phyloP scores from a whole-genome alignment of 2,888 invertebrate species.

The Synanthedon myopaeformis region DNA sequence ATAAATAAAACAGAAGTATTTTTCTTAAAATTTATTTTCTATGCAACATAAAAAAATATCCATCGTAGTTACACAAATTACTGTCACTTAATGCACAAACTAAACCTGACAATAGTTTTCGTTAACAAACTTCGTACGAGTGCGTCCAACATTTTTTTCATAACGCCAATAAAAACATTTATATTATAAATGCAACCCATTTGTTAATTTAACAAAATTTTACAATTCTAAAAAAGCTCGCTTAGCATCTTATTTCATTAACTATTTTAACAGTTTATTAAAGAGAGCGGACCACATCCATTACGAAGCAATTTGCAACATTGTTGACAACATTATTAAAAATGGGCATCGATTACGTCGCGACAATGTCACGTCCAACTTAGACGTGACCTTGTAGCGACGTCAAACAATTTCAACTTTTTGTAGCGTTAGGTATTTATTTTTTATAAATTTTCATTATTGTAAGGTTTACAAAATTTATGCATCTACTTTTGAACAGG shows the following conservation, averaged over 20 bases:
- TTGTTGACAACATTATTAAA: no score
- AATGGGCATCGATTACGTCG: no score
- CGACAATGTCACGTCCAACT: no score
- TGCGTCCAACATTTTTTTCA: background rate
- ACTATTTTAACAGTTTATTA: no score
- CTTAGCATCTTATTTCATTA: constrained; percentile 20
- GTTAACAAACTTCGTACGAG: constrained; percentile 41
- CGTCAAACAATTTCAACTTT: no score
- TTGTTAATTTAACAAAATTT: constrained; percentile 35
- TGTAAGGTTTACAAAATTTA: no score
- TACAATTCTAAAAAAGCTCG: constrained; percentile 33
- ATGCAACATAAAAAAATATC: constrained; percentile 73
- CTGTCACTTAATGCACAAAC: constrained; percentile 63
- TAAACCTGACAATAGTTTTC: constrained; percentile 25
- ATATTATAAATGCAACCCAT: constrained; percentile 42
- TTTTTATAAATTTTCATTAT: no score
- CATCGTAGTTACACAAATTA: constrained; percentile 68
- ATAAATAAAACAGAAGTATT: constrained; percentile 27
- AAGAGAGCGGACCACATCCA: no score
- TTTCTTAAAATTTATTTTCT: constrained; percentile 71
- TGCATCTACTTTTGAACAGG: no score
- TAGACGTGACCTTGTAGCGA: no score
- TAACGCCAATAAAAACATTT: background rate
- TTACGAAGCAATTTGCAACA: no score
- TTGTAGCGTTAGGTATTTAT: no score